phyloP scores from a whole-genome alignment of 30 jellyfish, hydroid and myxozoan species.

The Rhopilema esculentum region DNA sequence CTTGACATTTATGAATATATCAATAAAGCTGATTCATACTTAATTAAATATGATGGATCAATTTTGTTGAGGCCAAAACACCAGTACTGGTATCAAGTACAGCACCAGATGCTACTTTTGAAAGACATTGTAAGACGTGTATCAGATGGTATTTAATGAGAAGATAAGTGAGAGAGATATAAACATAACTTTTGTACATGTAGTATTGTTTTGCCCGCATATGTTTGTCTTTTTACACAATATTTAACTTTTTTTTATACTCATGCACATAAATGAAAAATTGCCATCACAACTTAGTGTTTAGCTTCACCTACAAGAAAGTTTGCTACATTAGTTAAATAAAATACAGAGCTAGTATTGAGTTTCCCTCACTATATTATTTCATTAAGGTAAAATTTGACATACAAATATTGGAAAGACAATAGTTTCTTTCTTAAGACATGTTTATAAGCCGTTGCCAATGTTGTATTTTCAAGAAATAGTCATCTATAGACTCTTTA shows the following conservation, averaged over 20 bases:
- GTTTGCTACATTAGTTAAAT: not conserved
- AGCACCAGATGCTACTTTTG: conserved; percentile 25
- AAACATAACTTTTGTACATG: not conserved
- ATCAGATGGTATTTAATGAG: not conserved
- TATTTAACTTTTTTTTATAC: not conserved
- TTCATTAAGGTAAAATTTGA: not conserved
- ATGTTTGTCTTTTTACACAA: not conserved
- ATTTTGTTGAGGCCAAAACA: conserved; percentile 11
- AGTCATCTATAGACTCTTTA: not conserved
- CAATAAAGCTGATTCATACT: conserved; percentile 14
- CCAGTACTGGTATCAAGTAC: conserved; percentile 15
- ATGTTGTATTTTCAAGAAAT: not conserved
- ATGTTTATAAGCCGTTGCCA: not conserved
- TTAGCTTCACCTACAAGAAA: too few relatives aligned
- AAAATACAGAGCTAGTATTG: not conserved
- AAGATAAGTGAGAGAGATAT: not conserved
- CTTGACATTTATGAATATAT: conserved; percentile 5
- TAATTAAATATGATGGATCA: conserved; percentile 4
- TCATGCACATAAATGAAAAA: not conserved
- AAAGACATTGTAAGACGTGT: not conserved
- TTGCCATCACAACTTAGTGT: not conserved
- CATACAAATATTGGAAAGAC: not conserved
- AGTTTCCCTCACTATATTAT: not conserved
- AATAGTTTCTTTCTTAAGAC: not conserved
- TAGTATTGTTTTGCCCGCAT: not conserved